phyloP scores from a whole-genome alignment of 2,113 vertebrate species.

The Macaca fascicularis region DNA sequence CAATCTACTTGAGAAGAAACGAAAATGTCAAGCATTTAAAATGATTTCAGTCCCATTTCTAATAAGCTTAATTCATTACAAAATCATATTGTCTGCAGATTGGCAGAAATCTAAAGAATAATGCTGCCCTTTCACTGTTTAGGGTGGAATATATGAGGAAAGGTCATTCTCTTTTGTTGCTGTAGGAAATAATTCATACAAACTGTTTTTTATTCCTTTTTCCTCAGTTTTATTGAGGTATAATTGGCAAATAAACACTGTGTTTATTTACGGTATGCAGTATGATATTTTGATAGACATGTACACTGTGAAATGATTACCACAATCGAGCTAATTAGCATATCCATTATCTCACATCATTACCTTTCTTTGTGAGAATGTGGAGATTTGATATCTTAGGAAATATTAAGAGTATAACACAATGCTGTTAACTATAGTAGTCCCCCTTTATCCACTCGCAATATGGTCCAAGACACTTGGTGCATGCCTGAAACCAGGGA shows the following conservation, averaged over 20 bases:
- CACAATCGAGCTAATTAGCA: not conserved
- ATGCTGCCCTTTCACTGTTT: not conserved
- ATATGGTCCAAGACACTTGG: not conserved
- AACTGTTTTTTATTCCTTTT: not conserved
- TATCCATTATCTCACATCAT: not conserved
- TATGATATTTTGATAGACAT: not conserved
- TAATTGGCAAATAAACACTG: not conserved
- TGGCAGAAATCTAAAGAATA: not conserved
- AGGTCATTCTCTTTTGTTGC: not conserved
- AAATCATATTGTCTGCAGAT: not conserved
- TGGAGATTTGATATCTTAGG: not conserved
- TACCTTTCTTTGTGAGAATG: not conserved
- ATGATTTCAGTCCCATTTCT: not conserved
- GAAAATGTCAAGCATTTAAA: not conserved
- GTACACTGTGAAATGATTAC: not conserved
- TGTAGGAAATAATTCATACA: not conserved
- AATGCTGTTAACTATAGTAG: not conserved
- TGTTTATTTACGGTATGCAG: not conserved
- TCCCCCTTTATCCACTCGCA: not conserved
- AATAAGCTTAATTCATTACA: not conserved
- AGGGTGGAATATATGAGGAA: not conserved
- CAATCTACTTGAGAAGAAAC: not conserved
- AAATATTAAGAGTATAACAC: not conserved
- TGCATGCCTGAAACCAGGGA: not conserved
- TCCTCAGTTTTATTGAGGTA: not conserved